Base-by-base conservation (phyloP, 2,113 vertebrate species). In the Eurypyga helias region DNA sequence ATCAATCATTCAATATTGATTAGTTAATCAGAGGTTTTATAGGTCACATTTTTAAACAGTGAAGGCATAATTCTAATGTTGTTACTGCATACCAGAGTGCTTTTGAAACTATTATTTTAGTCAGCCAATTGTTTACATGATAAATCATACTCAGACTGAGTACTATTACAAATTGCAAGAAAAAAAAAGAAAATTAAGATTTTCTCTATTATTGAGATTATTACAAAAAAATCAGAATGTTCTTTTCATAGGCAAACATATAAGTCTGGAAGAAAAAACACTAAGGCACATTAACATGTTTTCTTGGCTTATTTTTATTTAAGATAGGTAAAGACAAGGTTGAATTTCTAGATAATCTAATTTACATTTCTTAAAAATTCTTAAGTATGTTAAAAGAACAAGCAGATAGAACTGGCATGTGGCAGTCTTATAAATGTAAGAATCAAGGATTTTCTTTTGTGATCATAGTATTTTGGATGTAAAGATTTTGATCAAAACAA, bases 121-220 rank as follows among this genome's bases (percentile, higher is more conserved):
- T 58, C 21, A 65, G 17, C 10, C n/a, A 16, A 26, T 41, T 48
- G 57, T 83, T 76, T 62, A 20, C 10, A 28, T 57, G 23, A 86
- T 66, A 51, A n/a, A 45, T 45, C 45, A 43, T 71, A 71, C 38
- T 34, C 52, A 48, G 49, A 80, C 21, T 24, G n/a, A 66, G 3
- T 58, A 43, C 13, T 73, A 43, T 46, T 25, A 69, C 11, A 48
- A 16, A 58, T 31, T 28, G 7, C 31, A 41, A 51, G 4, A n/a
- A 43, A 76, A 62, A 25, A 6, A 31, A 41, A 11, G 5, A 19
- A 67, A 55, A 43, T 8, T 0, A 36, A 34, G 1, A 23, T 58
- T 78, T 83, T 54, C 18, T 41, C 15, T 29, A 52, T 34, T 72
- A 49, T 36, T 49, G 36, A 43, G 11, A 41, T 16, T 49, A 31